Evolutionary conservation across 2,797 vertebrate species (phyloP), one percentile per base, ranked within the genome.

Genomic region (Channallabes apus): DNA sequence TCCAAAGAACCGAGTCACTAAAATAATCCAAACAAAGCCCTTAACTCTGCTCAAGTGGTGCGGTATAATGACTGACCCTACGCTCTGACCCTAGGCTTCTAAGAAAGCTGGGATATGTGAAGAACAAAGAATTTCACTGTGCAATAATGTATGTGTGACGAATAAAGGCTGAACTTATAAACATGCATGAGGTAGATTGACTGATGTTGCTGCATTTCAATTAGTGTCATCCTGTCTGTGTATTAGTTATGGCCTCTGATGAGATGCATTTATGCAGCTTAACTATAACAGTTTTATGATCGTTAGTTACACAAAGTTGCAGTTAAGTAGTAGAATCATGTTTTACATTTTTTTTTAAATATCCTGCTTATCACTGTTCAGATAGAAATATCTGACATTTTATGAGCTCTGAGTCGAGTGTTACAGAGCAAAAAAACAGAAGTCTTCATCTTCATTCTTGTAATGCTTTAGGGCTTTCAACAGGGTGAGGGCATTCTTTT

Each of bases 401-500:
- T 6, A 4, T 76, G 15, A 75, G 24, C n/a, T 54, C n/a, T 54
- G 46, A 75, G 46, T 24, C n/a, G 24, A 24, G 2, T n/a, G 41
- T 54, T 73, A 73, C 27, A 22, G 32, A 59, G 56, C 27, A 7
- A 24, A 38, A 59, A 78, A 24, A 7, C 1, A 58, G n/a, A 58
- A 73, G 20, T 77, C 67, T 80, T 83, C 20, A 54, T 82, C 65
- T 85, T 18, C 81, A 82, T 88, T 85, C 78, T 77, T 29, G 56
- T 62, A 68, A 87, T 85, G 82, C 83, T 81, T 84, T 65, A 72
- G 76, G 75, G 77, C 62, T 80, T 69, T 32, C 11, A 38, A 62
- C 22, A 65, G 84, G 86, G 86, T 80, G 79, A 69, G 82, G 24
- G 20, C 62, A 80, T 87, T 72, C 71, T 68, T 83, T 58, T 27